Conservation (phyloP, 2,113 vertebrate genomes). For the Oplegnathus fasciatus region DNA sequence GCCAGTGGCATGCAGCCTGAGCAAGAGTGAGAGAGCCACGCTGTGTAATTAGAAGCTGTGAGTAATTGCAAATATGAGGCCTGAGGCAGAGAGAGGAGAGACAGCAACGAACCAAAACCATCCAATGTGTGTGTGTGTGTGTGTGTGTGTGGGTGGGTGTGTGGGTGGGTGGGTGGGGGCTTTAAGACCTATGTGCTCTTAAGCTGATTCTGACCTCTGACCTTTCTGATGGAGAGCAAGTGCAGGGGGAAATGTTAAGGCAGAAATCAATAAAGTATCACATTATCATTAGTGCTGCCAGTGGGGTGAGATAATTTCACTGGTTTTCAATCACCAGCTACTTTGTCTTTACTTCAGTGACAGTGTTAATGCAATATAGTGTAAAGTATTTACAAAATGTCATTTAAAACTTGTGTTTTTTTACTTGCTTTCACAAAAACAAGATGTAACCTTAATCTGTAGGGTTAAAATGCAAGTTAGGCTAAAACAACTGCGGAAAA, state of each 20-base stretch:
- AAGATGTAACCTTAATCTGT: background rate
- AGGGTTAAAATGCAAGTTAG: background rate
- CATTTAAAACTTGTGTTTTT: background rate
- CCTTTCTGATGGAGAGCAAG: slow-evolving; percentile 19
- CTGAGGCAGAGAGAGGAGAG: background rate
- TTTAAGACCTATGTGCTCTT: slow-evolving; percentile 12
- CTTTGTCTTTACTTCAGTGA: background rate
- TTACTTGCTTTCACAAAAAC: background rate
- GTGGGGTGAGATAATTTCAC: background rate
- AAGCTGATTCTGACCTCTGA: slow-evolving; percentile 44
- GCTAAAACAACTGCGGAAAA: rapidly evolving
- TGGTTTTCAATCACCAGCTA: background rate
- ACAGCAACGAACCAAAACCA: background rate
- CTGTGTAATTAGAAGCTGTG: slow-evolving; percentile 56
- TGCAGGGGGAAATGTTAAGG: slow-evolving; percentile 2
- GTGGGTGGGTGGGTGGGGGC: background rate
- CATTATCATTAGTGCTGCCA: slow-evolving; percentile 15
- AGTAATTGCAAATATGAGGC: slow-evolving; percentile 55
- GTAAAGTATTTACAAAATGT: background rate
- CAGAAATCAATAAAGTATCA: slow-evolving; percentile 27
- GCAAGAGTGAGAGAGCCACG: slow-evolving; percentile 11
- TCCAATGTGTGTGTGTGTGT: background rate
- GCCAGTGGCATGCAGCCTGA: slow-evolving; percentile 23
- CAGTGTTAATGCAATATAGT: background rate
- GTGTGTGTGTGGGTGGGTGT: no score